Percentiles rank a stretch among this genome's conserved stretches.
These are phyloP conservation scores for Thera obeliscata DNA, from an alignment of 2,888 invertebrate species.

Conservation along the genomic window DNA sequence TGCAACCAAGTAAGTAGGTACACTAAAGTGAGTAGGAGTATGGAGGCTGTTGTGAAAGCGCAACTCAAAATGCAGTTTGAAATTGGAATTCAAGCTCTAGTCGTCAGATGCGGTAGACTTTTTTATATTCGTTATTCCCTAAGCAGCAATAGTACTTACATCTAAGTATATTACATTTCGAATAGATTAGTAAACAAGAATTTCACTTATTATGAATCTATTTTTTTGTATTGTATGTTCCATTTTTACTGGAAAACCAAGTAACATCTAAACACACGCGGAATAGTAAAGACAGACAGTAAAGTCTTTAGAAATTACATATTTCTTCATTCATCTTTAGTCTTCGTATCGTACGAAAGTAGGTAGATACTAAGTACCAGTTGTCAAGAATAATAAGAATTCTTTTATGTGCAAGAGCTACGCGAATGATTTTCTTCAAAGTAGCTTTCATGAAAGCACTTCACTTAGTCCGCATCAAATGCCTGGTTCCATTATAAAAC, in stretches of 20 bases:
- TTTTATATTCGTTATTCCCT: neutral
- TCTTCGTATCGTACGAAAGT: neutral
- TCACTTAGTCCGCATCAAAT: neutral
- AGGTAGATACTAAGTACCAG: neutral
- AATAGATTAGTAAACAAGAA: too few species aligned
- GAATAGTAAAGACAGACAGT: too few species aligned
- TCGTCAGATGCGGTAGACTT: neutral
- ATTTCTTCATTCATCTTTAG: neutral
- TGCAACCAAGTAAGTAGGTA: too few species aligned
- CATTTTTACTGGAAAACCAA: too few species aligned
- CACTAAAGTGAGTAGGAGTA: too few species aligned
- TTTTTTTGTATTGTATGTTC: too few species aligned
- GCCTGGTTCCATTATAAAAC: conserved; percentile 1
- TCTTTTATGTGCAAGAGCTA: neutral
- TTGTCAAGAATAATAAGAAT: neutral
- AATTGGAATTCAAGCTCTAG: neutral
- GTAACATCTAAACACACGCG: too few species aligned
- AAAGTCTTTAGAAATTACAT: too few species aligned
- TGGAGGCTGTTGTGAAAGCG: neutral
- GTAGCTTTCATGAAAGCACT: neutral
- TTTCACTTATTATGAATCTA: too few species aligned
- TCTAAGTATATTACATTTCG: too few species aligned
- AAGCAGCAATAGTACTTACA: too few species aligned
- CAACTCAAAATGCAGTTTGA: neutral
- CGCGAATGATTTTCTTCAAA: neutral